These are phyloP conservation scores for Rattus norvegicus DNA, from an alignment of 2,113 vertebrate species.

Conservation along the genomic window DNA sequence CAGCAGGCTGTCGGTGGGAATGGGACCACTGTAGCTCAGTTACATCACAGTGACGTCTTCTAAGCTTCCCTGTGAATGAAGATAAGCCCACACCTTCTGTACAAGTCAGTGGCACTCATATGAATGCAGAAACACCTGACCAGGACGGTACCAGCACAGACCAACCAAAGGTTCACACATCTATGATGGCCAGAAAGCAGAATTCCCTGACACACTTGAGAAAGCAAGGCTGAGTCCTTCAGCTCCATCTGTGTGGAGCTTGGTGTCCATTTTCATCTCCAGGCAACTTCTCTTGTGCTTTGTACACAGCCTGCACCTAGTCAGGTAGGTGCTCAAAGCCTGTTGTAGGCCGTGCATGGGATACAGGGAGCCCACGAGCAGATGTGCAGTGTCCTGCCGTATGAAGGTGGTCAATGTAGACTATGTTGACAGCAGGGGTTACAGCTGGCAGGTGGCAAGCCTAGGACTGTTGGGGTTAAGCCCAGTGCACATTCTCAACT, in stretches of 20 bases:
- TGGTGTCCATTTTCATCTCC: not conserved
- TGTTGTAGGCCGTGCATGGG: not conserved
- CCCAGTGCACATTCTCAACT: not conserved
- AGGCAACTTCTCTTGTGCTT: not conserved
- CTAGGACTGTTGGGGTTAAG: not conserved
- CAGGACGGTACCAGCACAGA: not conserved
- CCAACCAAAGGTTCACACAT: not conserved
- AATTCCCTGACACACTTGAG: not conserved
- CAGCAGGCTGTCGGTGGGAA: no score
- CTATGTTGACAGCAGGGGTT: no score
- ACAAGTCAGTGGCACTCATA: not conserved
- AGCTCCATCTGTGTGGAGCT: not conserved
- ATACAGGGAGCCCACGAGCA: not conserved
- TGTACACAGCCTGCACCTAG: not conserved
- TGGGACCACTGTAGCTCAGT: not conserved
- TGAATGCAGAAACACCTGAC: not conserved
- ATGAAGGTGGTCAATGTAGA: not conserved
- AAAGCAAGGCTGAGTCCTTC: not conserved
- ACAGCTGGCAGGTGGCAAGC: not conserved
- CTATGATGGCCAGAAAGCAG: not conserved
- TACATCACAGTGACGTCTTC: not conserved
- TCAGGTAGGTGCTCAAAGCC: not conserved
- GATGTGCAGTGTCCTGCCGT: not conserved
- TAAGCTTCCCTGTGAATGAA: not conserved
- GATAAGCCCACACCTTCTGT: not conserved